Percentiles rank a stretch among this genome's conserved stretches.
Conservation (phyloP, 1,140 invertebrate genomes). For the Cyclargus thomasi region DNA sequence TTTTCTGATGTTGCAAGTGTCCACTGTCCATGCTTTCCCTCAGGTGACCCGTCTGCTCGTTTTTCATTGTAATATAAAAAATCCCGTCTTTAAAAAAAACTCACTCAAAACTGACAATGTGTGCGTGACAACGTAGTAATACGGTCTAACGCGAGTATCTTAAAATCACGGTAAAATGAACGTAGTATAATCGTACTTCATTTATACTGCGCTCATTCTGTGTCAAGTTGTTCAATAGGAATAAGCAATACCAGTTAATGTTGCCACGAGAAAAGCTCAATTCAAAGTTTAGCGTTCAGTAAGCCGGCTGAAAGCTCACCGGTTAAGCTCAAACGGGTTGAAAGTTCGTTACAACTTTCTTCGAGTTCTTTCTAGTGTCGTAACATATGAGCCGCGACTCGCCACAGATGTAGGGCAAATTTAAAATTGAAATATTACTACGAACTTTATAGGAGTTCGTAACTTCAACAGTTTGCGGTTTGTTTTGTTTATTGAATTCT, state of each 20-base stretch:
- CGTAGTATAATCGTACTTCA: too few relatives aligned
- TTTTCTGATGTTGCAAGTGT: too few relatives aligned
- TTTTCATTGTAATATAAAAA: too few relatives aligned
- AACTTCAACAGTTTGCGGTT: neutral
- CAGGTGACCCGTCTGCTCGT: too few relatives aligned
- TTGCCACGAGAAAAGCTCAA: conserved; percentile 2
- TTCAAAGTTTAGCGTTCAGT: neutral
- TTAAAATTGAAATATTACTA: conserved; percentile 2
- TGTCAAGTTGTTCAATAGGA: neutral
- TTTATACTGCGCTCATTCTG: neutral
- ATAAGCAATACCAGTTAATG: conserved; percentile 1
- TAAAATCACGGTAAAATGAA: too few relatives aligned
- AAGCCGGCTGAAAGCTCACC: neutral
- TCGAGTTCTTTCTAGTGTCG: conserved; percentile 1
- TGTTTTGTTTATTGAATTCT: neutral
- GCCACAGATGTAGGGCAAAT: conserved; percentile 2
- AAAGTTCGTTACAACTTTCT: conserved; percentile 3
- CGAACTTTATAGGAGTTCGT: neutral
- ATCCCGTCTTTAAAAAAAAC: too few relatives aligned
- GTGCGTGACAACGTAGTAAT: too few relatives aligned
- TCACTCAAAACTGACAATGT: too few relatives aligned
- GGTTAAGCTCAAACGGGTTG: conserved; percentile 9
- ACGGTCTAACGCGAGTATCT: too few relatives aligned
- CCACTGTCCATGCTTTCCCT: too few relatives aligned
- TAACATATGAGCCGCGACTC: conserved; percentile 1